A percentile compares a stretch with the other conserved stretches of the same genome.
Conservation (phyloP, 2,797 vertebrate species). For the Luscinia megarhynchos region DNA sequence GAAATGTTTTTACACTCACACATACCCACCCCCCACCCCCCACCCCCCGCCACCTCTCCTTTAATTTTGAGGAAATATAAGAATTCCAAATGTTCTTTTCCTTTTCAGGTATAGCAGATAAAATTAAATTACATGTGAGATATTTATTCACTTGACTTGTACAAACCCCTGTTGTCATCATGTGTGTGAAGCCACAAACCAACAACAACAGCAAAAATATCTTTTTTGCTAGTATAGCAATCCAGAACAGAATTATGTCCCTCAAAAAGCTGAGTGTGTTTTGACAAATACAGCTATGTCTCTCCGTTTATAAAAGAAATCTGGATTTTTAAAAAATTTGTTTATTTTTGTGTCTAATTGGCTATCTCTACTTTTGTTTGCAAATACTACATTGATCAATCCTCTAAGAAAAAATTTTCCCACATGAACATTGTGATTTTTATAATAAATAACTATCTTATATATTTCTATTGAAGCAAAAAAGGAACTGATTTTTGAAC, state of each 20-base stretch:
- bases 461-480: background rate
- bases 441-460: background rate
- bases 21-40: too few relatives aligned
- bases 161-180: background rate
- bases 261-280: background rate
- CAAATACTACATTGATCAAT: background rate
- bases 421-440: background rate
- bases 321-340: rapidly evolving
- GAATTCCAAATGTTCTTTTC: slow-evolving; percentile 13
- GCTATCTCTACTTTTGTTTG: background rate
- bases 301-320: background rate
- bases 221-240: background rate
- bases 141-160: background rate
- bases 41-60: background rate
- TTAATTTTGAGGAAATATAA: slow-evolving; percentile 23
- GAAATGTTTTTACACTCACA: slow-evolving; percentile 16
- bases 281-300: background rate
- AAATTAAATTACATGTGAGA: slow-evolving; percentile 23
- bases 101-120: slow-evolving; percentile 11
- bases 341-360: background rate
- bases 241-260: background rate
- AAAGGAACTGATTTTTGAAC: background rate
- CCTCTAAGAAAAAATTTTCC: background rate
- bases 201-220: background rate
- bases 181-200: slow-evolving; percentile 25